These are phyloP conservation scores for Pseudopleuronectes americanus DNA, from an alignment of 2,797 vertebrate species.

Conservation along the genomic window DNA sequence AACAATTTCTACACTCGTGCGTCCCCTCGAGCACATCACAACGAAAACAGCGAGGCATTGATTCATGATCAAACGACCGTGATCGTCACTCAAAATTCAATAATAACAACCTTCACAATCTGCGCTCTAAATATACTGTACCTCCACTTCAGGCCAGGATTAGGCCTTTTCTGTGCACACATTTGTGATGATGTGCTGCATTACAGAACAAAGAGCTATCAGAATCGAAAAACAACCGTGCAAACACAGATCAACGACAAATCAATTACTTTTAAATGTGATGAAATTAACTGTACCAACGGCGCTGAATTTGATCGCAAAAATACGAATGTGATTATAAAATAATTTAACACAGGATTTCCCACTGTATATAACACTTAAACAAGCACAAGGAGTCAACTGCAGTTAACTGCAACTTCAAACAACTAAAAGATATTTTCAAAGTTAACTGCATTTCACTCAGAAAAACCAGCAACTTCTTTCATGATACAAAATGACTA, in stretches of 20 bases:
- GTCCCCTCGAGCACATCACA: constrained; percentile 70
- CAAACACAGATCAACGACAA: constrained; percentile 74
- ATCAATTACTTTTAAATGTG: constrained; percentile 76
- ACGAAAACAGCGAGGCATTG: constrained; percentile 71
- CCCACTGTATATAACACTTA: neutral
- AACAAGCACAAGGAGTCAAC: neutral
- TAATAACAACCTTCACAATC: constrained; percentile 82
- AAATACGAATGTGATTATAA: constrained; percentile 33
- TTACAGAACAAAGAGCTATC: constrained; percentile 79
- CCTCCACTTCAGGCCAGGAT: constrained; percentile 80
- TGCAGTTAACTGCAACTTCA: constrained; percentile 35
- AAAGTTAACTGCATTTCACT: constrained; percentile 49
- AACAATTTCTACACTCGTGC: constrained; percentile 81
- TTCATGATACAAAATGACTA: constrained; percentile 26
- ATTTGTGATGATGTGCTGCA: constrained; percentile 76
- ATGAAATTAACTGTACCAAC: constrained; percentile 48
- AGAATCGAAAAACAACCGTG: constrained; percentile 77
- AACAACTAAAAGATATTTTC: constrained; percentile 14
- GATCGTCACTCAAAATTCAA: constrained; percentile 85
- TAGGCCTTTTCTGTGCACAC: constrained; percentile 76
- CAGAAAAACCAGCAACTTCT: constrained; percentile 40
- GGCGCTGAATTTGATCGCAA: constrained; percentile 24
- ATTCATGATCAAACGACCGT: constrained; percentile 83
- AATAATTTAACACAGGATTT: constrained; percentile 31
- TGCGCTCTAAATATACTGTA: constrained; percentile 77